A percentile compares a stretch with the other conserved stretches of the same genome.
Conservation (phyloP, 35 echinoderm and acorn worm genomes). For the Patiria miniata region DNA sequence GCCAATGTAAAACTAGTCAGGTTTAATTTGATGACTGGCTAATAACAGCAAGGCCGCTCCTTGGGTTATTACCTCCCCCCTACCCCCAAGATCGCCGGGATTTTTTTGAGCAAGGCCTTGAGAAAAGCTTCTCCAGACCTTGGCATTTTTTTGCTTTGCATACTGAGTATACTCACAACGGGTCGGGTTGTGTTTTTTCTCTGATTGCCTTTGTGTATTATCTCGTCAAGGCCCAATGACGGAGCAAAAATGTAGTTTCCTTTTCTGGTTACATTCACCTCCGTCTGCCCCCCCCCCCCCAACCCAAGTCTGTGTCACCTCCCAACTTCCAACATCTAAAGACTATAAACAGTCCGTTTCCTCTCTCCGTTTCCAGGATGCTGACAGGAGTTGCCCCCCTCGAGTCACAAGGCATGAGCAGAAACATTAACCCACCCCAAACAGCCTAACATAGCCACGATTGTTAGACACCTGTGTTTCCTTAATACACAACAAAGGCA, state of each 20-base stretch:
- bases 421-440: too few species aligned
- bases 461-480: too few species aligned
- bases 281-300: too few species aligned
- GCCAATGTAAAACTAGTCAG: background rate
- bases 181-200: background rate
- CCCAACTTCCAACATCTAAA: background rate
- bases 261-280: background rate
- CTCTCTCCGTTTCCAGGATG: background rate
- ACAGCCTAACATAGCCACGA: too few species aligned
- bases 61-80: too few species aligned
- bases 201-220: background rate
- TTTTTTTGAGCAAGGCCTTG: too few species aligned
- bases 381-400: background rate
- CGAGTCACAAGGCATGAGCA: background rate
- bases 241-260: conserved; percentile 3
- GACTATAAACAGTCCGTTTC: conserved; percentile 21
- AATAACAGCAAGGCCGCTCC: too few species aligned
- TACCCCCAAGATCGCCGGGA: too few species aligned
- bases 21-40: conserved; percentile 13
- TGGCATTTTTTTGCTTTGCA: too few species aligned
- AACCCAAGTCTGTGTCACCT: background rate
- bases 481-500: too few species aligned
- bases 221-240: conserved; percentile 17
- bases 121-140: too few species aligned
- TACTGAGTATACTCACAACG: background rate